Base-by-base conservation (phyloP, 2,888 invertebrate species). In the Ormyrus thymus region DNA sequence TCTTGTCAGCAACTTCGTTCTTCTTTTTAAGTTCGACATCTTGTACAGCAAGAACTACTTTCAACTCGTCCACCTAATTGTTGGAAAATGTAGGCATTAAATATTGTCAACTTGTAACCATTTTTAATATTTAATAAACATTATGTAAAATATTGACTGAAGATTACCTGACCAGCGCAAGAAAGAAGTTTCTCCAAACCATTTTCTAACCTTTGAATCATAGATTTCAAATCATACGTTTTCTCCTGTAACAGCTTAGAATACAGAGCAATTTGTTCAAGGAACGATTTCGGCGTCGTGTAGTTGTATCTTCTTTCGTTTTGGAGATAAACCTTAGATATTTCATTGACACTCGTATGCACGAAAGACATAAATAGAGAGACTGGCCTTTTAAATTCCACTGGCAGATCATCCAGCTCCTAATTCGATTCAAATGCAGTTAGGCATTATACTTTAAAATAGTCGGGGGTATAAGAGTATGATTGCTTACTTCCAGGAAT, bases 201-300 rank as follows among this genome's bases (percentile, higher is more conserved):
- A 87, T 95, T 97, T 89, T 96, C 96, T 9, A 98, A 92, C 81
- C 97, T 92, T 0, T 90, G 87, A 56, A 97, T 95, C 90, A 95
- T 95, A 83, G 94, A 93, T 83, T 93, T 92, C 64, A 97, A 92
- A 74, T 95, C 94, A 7, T 88, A 89, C 0, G 93, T 93, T 87
- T 95, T 95, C 82, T 93, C 94, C 29, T 90, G 92, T 45, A 96
- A 88, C 7, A 96, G 90, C 86, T 95, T 96, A 0, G 93, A 91
- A 86, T 94, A 98, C 6, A 98, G 91, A 10, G 95, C 93, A 79
- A 98, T 97, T 87, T 97, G 96, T 88, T 98, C 98, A 65, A 98
- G 91, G 91, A 98, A 98, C 0, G 97, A 96, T 91, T 98, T 98
- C 0, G 98, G 98, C 0, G 98, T 98, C 0, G 98, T 98, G 90